Conservation (phyloP, 2,888 invertebrate genomes). For the Linhomoeus sp. region DNA sequence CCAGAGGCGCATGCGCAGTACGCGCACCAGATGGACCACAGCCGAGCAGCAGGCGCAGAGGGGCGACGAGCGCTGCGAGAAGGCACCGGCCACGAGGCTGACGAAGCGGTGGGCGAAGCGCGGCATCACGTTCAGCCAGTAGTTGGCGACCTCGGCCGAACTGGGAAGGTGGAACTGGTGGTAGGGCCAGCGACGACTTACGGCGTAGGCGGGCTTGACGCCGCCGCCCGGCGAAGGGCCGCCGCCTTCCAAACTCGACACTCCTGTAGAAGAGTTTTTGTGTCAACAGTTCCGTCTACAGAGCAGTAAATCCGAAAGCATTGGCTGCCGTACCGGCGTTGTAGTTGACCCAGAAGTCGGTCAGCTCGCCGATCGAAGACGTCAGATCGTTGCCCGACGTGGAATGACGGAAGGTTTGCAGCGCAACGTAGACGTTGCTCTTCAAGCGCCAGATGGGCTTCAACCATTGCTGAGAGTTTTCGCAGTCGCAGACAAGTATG, state of each 20-base stretch:
- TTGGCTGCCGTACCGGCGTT: conserved; percentile 11
- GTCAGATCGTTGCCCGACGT: background rate
- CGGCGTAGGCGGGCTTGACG: conserved; percentile 19
- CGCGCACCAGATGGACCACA: conserved; percentile 13
- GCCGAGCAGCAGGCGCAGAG: conserved; percentile 20
- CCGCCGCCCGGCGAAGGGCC: too few species aligned
- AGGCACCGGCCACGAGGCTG: background rate
- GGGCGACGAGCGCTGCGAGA: too few species aligned
- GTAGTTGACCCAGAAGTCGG: conserved; percentile 24
- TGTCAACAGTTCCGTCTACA: too few species aligned
- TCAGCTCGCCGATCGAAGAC: conserved; percentile 22
- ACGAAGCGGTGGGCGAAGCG: conserved; percentile 4
- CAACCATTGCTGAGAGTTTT: conserved; percentile 22
- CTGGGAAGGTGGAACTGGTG: conserved; percentile 28
- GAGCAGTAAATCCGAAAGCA: too few species aligned
- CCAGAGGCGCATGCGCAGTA: conserved; percentile 24
- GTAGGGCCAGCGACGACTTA: conserved; percentile 26
- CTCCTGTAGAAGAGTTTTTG: too few species aligned
- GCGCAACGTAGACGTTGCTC: conserved; percentile 15
- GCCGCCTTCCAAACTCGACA: too few species aligned
- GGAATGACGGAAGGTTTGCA: conserved; percentile 23
- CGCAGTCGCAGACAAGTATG: conserved; percentile 26
- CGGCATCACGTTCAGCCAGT: conserved; percentile 28
- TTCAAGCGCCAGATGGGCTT: conserved; percentile 11
- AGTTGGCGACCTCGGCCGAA: conserved; percentile 21